phyloP scores from a whole-genome alignment of 2,797 vertebrate species.

The Hirundo rustica region DNA sequence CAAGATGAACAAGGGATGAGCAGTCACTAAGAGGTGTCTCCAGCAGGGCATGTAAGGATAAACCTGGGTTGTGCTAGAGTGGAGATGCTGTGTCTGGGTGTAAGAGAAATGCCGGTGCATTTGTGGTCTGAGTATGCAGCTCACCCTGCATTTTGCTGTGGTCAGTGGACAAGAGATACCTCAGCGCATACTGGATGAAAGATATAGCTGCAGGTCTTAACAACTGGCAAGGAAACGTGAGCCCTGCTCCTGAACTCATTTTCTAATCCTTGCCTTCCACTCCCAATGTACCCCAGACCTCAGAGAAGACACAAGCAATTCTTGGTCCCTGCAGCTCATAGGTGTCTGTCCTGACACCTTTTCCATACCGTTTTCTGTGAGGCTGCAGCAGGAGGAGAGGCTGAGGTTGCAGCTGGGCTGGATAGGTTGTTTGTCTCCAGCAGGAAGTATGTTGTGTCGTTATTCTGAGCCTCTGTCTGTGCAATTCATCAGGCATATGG shows the following conservation, averaged over 20 bases:
- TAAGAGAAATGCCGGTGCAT: not conserved
- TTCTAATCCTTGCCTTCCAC: not conserved
- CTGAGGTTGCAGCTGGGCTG: not conserved
- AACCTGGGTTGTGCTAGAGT: not conserved
- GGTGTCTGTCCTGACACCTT: not conserved
- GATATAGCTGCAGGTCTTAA: not conserved
- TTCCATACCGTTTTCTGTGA: not conserved
- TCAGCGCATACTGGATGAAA: not conserved
- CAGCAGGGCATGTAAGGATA: not conserved
- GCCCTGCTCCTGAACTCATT: not conserved
- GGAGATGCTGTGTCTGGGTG: not conserved
- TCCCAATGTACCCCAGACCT: not conserved
- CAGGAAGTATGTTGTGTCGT: not conserved
- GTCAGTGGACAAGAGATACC: not conserved
- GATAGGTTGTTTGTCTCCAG: not conserved
- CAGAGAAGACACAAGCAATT: not conserved
- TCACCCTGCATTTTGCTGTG: not conserved
- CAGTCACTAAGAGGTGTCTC: not conserved
- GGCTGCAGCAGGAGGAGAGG: not conserved
- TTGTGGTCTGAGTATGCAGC: not conserved
- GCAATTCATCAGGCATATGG: slow-evolving; percentile 39
- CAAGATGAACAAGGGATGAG: not conserved
- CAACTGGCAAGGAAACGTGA: not conserved
- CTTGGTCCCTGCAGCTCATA: not conserved
- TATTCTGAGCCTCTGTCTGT: not conserved